Evolutionary conservation across 2,797 vertebrate genomes (phyloP), one percentile per base, ranked within the genome.

Genomic region (Hoplostethus atlanticus): DNA sequence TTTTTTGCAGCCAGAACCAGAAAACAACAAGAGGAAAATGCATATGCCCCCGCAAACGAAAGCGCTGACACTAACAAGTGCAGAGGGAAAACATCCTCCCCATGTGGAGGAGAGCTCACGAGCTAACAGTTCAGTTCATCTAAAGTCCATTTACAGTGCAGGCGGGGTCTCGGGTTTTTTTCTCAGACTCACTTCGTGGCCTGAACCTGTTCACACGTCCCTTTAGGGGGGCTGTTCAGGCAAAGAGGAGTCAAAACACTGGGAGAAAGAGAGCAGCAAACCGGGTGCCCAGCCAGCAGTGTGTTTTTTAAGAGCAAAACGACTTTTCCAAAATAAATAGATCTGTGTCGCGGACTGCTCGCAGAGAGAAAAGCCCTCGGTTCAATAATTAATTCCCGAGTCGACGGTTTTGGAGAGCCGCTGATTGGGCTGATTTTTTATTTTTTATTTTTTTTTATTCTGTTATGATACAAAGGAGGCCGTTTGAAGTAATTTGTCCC

Each of bases 401-500:
- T 96, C 95, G 96, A 97, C 96, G 94, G 95, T 97, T 97, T 97
- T 96, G 94, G 95, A 96, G 96, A 95, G 95, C 94, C 95, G 95
- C 96, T 98, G 96, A 98, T 97, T 97, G 96, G 97, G 95, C 96
- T 97, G 96, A 96, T 96, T 96, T 85, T 21, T 21, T 21, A 96
- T 96, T 85, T 21, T 21, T 21, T 21, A 1, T 21, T 21, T 21
- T 21, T 96, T 94, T 91, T 95, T 91, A 96, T 97, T 98, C 96
- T 96, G 96, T 98, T 98, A 97, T 97, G 97, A 97, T 98, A 99
- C 96, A 98, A 97, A 98, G 96, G 96, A 96, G 97, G 97, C 96
- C 96, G 96, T 98, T 98, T 98, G 97, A 98, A 98, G 97, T 99
- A 98, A 98, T 99, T 99, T 99, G 97, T 98, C 97, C 98, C 97